Evolutionary conservation across 2,797 vertebrate genomes (phyloP), one percentile per base, ranked within the genome.

Genomic region (Notamacropus eugenii): DNA sequence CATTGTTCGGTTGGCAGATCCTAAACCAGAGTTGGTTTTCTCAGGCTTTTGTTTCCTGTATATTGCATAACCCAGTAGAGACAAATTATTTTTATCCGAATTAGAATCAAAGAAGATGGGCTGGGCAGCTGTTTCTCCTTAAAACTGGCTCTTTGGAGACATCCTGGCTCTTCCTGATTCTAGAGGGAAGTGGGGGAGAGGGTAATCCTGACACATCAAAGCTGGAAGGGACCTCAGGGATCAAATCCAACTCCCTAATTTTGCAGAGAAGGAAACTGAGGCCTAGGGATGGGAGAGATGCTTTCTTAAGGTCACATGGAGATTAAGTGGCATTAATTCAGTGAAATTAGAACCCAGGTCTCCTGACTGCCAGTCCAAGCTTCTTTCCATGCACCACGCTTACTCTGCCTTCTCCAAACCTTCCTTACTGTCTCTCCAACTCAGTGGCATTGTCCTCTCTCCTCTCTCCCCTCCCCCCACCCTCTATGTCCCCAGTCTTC

Each of bases 21-120:
- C 95, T 93, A 22, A 40, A 22, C 58, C 59, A 90, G 93, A 58
- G 95, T 96, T 95, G 54, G 55, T 94, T 92, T 90, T 54, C 29
- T 58, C 95, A 82, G 50, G 59, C 93, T 94, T 96, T 97, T 96
- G 92, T 97, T 97, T 97, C 91, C 50, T n/a, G 59, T 90, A 91
- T 96, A 91, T 95, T 96, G 97, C 90, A 93, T 22, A 97, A 93
- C 92, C 67, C 92, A 96, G 5, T 34, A 82, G 93, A 57, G 54
- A 56, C 34, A 92, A 98, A 93, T 96, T 96, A 93, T 96, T 40
- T 95, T 95, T 55, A 50, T 62, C 13, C 27, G 13, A 97, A 94
- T 97, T 95, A 97, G 97, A 96, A 95, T 96, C 90, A 94, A 95
- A 93, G 93, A 59, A 55, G 82, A 96, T 74, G 55, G 94, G 90